Percentiles rank a stretch among this genome's conserved stretches.
Evolutionary conservation across 1,140 invertebrate genomes (phyloP).

Genomic region (Ditylenchus dipsaci): DNA sequence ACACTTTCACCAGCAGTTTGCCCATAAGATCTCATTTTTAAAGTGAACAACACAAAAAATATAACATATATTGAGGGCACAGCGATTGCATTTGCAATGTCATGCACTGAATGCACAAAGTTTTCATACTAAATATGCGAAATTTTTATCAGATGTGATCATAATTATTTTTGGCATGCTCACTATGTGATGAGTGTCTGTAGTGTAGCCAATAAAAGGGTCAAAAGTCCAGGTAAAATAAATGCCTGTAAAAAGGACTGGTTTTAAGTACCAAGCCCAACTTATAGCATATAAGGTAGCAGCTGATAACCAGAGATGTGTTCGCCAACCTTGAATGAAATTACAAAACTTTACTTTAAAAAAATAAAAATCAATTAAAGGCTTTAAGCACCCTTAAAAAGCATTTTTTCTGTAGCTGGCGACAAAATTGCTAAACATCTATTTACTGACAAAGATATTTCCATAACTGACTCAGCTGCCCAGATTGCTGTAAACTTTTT

Average conservation of each 20-base stretch:
- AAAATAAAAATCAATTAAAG: neutral
- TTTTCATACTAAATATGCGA: too few species aligned
- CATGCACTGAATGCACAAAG: too few species aligned
- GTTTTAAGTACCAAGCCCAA: constrained; percentile 5
- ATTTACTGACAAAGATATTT: neutral
- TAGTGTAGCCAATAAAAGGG: constrained; percentile 26
- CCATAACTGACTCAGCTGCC: neutral
- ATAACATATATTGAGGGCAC: too few species aligned
- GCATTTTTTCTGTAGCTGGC: constrained; percentile 5
- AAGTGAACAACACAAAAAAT: too few species aligned
- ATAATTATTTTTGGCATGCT: too few species aligned
- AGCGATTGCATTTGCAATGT: too few species aligned
- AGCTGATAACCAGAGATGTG: neutral
- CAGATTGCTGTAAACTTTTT: neutral
- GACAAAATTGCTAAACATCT: neutral
- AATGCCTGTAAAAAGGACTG: constrained; percentile 18
- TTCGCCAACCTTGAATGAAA: constrained; percentile 3
- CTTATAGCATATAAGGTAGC: constrained; percentile 7
- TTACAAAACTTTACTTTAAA: neutral
- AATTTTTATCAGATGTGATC: too few species aligned
- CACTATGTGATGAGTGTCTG: too few species aligned
- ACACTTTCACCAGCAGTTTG: too few species aligned
- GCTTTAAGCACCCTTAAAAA: constrained; percentile 15
- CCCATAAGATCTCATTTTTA: too few species aligned
- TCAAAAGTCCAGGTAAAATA: constrained; percentile 21